A percentile compares a stretch with the other conserved stretches of the same genome.
These are phyloP conservation scores for Tribolium madens DNA, from an alignment of 1,140 invertebrate species.

Conservation along the genomic window DNA sequence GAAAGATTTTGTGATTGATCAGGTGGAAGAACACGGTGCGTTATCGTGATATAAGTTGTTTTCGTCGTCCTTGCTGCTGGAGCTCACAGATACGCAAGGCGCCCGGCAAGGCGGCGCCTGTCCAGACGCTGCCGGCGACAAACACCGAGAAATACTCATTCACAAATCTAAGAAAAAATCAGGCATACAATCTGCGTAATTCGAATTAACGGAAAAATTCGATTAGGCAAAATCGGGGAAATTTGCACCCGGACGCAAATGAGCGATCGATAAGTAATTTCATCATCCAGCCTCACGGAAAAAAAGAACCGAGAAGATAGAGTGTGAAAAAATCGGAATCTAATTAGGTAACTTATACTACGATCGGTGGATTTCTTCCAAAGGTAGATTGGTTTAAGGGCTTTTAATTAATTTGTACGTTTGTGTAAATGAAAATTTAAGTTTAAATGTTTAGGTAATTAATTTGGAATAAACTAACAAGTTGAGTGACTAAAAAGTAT, in stretches of 20 bases:
- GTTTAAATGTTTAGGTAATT: neutral
- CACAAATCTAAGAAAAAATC: neutral
- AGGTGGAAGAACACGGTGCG: constrained; percentile 38
- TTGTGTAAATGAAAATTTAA: neutral
- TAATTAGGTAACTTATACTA: neutral
- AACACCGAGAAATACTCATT: constrained; percentile 35
- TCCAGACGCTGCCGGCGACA: constrained; percentile 43
- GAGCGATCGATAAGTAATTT: neutral
- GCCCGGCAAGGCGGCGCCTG: constrained; percentile 47
- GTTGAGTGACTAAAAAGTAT: neutral
- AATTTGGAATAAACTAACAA: neutral
- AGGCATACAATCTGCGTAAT: neutral
- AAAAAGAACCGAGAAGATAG: neutral
- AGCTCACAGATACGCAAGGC: constrained; percentile 30
- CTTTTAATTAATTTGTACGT: neutral
- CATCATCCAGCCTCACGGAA: neutral
- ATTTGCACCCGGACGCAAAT: neutral
- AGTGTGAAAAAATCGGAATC: neutral
- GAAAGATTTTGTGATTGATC: constrained; percentile 28
- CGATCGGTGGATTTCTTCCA: neutral
- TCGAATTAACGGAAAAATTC: neutral
- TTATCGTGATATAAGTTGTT: constrained; percentile 49
- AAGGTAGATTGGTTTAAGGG: too few species aligned
- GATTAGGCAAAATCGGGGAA: neutral
- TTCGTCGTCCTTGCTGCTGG: constrained; percentile 32